A percentile compares a stretch with the other conserved stretches of the same genome.
Evolutionary conservation across 2,113 vertebrate species (phyloP).

Genomic region (Clarias macrocephalus): DNA sequence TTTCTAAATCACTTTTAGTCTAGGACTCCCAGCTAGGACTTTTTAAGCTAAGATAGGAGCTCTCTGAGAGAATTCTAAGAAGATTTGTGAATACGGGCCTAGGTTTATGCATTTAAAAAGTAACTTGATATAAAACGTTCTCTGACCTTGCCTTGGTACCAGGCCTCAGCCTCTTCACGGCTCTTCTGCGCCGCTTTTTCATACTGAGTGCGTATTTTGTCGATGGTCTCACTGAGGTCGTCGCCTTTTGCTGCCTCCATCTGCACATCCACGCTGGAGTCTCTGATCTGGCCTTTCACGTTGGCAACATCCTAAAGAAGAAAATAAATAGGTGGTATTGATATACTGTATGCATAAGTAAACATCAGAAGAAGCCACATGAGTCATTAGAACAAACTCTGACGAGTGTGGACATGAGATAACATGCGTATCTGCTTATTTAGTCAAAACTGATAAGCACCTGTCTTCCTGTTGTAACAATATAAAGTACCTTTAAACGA

Average conservation of each 20-base stretch:
- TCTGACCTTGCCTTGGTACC: constrained; percentile 78
- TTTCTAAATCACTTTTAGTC: no score
- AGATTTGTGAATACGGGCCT: no score
- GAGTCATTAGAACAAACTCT: background rate
- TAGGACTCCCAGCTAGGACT: no score
- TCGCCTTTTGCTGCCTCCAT: constrained; percentile 80
- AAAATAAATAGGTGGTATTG: constrained; percentile 8
- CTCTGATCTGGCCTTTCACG: constrained; percentile 71
- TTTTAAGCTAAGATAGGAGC: no score
- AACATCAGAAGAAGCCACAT: constrained; percentile 17
- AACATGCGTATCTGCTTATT: background rate
- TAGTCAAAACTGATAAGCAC: background rate
- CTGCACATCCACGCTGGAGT: constrained; percentile 77
- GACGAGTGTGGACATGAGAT: background rate
- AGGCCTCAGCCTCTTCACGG: constrained; percentile 80
- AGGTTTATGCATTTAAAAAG: background rate
- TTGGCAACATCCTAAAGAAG: constrained; percentile 76
- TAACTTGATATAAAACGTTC: background rate
- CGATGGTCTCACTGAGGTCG: constrained; percentile 80
- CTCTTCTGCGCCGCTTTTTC: constrained; percentile 81
- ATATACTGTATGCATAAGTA: constrained; percentile 14
- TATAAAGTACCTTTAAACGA: background rate
- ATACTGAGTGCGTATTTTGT: constrained; percentile 83
- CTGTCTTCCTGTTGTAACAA: background rate
- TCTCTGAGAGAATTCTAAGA: no score